Evolutionary conservation across 1,140 invertebrate species (phyloP).

Genomic region (Leguminivora glycinivorella): DNA sequence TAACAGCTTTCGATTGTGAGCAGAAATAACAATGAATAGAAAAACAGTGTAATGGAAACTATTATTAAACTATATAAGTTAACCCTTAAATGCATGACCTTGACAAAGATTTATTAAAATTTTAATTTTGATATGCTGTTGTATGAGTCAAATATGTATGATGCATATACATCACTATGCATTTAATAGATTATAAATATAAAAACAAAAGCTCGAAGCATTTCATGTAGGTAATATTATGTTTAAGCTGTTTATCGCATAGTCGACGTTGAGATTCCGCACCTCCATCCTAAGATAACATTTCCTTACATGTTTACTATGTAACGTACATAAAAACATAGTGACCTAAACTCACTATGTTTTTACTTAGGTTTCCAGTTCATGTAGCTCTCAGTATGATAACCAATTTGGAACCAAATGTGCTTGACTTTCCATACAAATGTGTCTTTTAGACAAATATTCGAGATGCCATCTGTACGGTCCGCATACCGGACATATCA

Average conservation of each 20-base stretch:
- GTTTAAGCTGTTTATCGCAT: not conserved
- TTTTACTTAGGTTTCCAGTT: not conserved
- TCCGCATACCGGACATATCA: not conserved
- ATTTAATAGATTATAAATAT: no score
- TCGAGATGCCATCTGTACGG: not conserved
- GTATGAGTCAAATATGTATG: no score
- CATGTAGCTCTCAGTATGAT: not conserved
- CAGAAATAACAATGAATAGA: no score
- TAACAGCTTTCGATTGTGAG: no score
- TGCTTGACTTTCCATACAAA: not conserved
- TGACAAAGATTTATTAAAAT: no score
- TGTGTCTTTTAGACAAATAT: not conserved
- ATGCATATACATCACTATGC: no score
- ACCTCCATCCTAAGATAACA: not conserved
- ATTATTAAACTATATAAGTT: no score
- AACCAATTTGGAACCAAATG: not conserved
- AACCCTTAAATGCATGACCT: no score
- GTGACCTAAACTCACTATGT: not conserved
- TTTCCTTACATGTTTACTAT: not conserved
- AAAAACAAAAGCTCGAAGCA: no score
- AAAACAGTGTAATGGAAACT: no score
- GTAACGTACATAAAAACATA: not conserved
- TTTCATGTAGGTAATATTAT: no score
- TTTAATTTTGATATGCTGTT: no score
- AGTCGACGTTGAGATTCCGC: not conserved